Percentiles rank a stretch among this genome's conserved stretches.
Conservation (phyloP, 1,140 invertebrate genomes). For the Gonatopus flavifemur region DNA sequence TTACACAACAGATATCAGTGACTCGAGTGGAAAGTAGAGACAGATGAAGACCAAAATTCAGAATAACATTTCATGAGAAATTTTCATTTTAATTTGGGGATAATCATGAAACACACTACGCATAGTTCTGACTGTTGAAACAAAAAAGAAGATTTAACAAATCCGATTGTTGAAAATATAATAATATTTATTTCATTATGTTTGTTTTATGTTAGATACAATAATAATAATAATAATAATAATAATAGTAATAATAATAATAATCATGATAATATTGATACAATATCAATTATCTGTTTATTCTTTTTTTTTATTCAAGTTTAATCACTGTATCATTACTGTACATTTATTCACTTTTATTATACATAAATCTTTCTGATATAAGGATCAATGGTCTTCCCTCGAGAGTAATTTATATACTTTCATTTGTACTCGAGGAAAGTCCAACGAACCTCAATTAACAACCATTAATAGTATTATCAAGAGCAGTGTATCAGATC, state of each 20-base stretch:
- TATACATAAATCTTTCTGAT: slow-evolving; percentile 51
- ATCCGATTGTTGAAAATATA: slow-evolving; percentile 49
- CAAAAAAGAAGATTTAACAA: too few relatives aligned
- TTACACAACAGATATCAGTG: too few relatives aligned
- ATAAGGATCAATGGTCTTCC: slow-evolving; percentile 37
- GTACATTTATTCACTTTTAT: slow-evolving; percentile 49
- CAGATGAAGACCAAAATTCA: too few relatives aligned
- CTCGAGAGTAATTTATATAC: slow-evolving; percentile 10
- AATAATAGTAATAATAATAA: too few relatives aligned
- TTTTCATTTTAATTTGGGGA: too few relatives aligned
- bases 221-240: slow-evolving; percentile 47
- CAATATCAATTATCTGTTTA: slow-evolving; percentile 46
- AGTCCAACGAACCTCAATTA: slow-evolving; percentile 40
- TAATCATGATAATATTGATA: slow-evolving; percentile 52
- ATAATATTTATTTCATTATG: slow-evolving; percentile 49
- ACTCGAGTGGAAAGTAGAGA: too few relatives aligned
- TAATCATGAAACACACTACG: too few relatives aligned
- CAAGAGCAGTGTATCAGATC: slow-evolving; percentile 31
- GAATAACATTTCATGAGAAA: too few relatives aligned
- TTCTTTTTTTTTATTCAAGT: too few relatives aligned
- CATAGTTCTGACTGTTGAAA: too few relatives aligned
- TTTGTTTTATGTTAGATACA: slow-evolving; percentile 50
- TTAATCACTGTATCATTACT: slow-evolving; percentile 48
- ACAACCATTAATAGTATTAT: slow-evolving; percentile 47
- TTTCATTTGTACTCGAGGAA: slow-evolving; percentile 15